phyloP scores from a whole-genome alignment of 2,113 vertebrate species.

The Toxotes chatareus region DNA sequence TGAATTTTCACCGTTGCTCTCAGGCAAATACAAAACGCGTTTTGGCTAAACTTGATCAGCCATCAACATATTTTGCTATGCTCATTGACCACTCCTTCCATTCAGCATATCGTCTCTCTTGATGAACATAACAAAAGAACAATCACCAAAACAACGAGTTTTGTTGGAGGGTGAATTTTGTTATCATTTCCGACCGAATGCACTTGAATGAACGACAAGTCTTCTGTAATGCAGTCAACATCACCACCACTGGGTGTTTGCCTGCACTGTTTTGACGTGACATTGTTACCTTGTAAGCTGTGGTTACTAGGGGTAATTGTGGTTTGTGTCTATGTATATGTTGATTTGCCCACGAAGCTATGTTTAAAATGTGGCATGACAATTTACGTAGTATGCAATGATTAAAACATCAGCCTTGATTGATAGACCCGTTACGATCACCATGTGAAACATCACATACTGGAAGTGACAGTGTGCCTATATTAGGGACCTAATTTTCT shows the following conservation, averaged over 20 bases:
- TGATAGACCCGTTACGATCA: background rate
- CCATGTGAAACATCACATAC: too few species aligned
- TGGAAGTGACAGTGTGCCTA: too few species aligned
- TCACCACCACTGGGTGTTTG: slow-evolving; percentile 29
- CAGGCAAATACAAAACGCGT: background rate
- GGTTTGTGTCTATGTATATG: background rate
- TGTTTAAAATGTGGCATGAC: background rate
- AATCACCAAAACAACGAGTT: slow-evolving; percentile 29
- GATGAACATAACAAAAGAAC: slow-evolving; percentile 30
- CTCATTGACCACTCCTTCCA: background rate
- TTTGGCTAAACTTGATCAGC: background rate
- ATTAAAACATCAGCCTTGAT: background rate
- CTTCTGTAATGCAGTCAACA: slow-evolving; percentile 24
- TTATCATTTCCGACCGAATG: slow-evolving; percentile 40
- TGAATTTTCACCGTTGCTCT: background rate
- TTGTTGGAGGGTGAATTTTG: slow-evolving; percentile 49
- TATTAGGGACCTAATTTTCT: too few species aligned
- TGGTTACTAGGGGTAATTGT: background rate
- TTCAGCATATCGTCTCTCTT: slow-evolving; percentile 5
- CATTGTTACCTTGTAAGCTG: slow-evolving; percentile 18
- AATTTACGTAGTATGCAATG: background rate
- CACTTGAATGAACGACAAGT: slow-evolving; percentile 46
- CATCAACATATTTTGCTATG: slow-evolving; percentile 3
- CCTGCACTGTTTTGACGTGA: slow-evolving; percentile 11
- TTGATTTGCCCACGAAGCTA: background rate